phyloP scores from a whole-genome alignment of 2,113 vertebrate genomes.

The Neomonachus schauinslandi region DNA sequence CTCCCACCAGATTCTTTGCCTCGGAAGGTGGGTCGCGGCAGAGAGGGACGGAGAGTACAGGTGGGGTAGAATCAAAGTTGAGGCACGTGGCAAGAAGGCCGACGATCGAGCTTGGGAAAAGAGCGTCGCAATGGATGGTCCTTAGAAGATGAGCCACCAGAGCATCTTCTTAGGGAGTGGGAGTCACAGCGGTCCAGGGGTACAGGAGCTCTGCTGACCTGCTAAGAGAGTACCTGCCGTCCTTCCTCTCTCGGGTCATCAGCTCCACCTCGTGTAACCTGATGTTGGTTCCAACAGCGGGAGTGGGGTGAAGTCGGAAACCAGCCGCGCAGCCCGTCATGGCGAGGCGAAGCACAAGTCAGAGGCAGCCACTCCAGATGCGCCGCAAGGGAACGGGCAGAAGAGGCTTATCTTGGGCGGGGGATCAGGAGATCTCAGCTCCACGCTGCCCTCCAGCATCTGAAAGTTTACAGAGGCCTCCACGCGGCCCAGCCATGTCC shows the following conservation, averaged over 20 bases:
- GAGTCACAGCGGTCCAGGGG: rapidly evolving
- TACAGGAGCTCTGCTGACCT: neutral
- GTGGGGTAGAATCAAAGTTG: neutral
- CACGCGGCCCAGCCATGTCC: rapidly evolving
- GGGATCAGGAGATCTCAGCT: rapidly evolving
- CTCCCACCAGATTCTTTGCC: neutral
- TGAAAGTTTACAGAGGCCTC: neutral
- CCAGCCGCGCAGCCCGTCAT: too few species aligned
- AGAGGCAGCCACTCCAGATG: neutral
- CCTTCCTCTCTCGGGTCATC: rapidly evolving
- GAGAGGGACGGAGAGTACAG: rapidly evolving
- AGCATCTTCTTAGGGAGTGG: neutral
- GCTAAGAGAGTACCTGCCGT: neutral
- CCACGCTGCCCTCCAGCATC: neutral
- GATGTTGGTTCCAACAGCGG: neutral
- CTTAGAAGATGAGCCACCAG: neutral
- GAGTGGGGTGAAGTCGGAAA: too few species aligned
- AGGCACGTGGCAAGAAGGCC: neutral
- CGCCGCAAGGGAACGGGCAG: neutral
- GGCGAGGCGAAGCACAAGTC: neutral
- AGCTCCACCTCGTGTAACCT: neutral
- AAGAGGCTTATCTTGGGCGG: rapidly evolving
- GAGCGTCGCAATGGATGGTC: rapidly evolving
- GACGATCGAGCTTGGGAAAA: neutral
- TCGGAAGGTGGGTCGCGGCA: neutral